Evolutionary conservation across 2,888 invertebrate species (phyloP).

Genomic region (Apodemia zela): DNA sequence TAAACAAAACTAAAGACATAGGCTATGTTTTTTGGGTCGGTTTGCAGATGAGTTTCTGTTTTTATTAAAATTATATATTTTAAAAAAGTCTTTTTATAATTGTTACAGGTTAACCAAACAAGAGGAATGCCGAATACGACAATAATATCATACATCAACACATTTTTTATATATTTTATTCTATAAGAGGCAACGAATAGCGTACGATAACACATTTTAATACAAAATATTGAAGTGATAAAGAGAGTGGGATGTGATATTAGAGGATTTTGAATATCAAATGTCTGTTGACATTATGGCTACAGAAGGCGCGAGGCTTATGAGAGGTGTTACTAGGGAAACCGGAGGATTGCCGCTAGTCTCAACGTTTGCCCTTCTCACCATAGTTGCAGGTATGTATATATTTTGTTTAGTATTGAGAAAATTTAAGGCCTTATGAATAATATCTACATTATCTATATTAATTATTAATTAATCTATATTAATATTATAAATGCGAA

Average conservation of each 20-base stretch:
- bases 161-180: slow-evolving; percentile 8
- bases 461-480: too few species aligned
- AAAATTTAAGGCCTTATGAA: too few species aligned
- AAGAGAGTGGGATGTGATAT: slow-evolving; percentile 46
- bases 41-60: too few species aligned
- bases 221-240: slow-evolving; percentile 38
- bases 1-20: too few species aligned
- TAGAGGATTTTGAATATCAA: slow-evolving; percentile 37
- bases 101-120: neutral
- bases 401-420: too few species aligned
- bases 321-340: slow-evolving; percentile 62
- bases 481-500: too few species aligned
- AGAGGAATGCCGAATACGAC: slow-evolving; percentile 16
- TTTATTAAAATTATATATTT: too few species aligned
- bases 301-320: slow-evolving; percentile 48
- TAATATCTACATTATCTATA: too few species aligned
- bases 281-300: slow-evolving; percentile 56
- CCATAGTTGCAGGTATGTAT: slow-evolving; percentile 68
- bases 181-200: neutral
- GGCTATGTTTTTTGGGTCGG: too few species aligned
- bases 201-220: neutral
- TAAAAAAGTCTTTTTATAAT: neutral
- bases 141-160: slow-evolving; percentile 15
- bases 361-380: slow-evolving; percentile 70
- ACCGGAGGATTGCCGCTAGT: slow-evolving; percentile 67